Conservation (phyloP, 2,888 invertebrate genomes). For the Cheilosia soror region DNA sequence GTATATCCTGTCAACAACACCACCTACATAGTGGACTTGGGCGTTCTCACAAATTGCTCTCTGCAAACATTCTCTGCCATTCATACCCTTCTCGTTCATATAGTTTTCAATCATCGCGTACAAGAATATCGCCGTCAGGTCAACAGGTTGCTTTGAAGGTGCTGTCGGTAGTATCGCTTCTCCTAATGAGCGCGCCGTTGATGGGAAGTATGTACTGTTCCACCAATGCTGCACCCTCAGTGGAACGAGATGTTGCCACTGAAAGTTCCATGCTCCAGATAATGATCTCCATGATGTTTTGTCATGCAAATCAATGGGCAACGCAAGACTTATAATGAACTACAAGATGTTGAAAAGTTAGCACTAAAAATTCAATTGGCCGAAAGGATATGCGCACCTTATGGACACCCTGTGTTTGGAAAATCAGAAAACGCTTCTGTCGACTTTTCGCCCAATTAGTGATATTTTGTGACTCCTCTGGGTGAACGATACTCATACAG, state of each 20-base stretch:
- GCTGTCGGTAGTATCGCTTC: background rate
- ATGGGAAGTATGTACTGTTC: constrained; percentile 56
- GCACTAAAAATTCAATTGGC: background rate
- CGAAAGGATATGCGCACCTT: constrained; percentile 29
- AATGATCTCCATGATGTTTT: constrained; percentile 35
- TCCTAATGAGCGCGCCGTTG: background rate
- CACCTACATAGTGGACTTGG: constrained; percentile 57
- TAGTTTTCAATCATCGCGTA: constrained; percentile 58
- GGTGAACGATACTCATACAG: constrained; percentile 1
- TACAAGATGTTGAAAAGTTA: background rate
- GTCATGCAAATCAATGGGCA: constrained; percentile 28
- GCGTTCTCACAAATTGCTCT: constrained; percentile 67
- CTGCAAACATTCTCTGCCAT: constrained; percentile 64
- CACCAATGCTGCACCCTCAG: background rate
- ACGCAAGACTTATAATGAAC: constrained; percentile 27
- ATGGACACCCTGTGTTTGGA: constrained; percentile 31
- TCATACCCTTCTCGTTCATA: constrained; percentile 57
- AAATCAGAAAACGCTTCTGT: constrained; percentile 56
- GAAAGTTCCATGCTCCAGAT: constrained; percentile 35
- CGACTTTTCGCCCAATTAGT: constrained; percentile 51
- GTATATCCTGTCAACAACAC: constrained; percentile 56
- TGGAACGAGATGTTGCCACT: constrained; percentile 34
- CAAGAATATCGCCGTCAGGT: constrained; percentile 57
- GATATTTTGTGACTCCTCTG: background rate
- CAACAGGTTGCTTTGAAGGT: background rate